Conservation (phyloP, 2,797 vertebrate species). For the Buphagus erythrorhynchus region DNA sequence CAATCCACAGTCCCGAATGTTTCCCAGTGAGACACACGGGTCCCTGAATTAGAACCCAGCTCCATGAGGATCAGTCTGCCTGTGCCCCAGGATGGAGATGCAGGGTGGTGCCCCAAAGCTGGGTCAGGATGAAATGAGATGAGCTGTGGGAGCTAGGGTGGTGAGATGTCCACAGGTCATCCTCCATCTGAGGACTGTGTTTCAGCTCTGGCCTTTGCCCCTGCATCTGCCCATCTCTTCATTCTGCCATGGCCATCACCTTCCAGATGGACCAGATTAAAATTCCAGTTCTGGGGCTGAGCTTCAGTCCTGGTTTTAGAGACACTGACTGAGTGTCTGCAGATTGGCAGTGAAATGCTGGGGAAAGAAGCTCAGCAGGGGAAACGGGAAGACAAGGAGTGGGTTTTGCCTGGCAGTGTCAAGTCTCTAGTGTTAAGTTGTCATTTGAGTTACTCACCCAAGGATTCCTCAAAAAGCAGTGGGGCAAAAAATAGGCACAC, state of each 20-base stretch:
- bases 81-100: background rate
- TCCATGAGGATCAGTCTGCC: background rate
- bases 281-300: background rate
- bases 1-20: background rate
- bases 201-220: background rate
- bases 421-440: background rate
- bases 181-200: rapidly evolving
- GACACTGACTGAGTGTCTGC: background rate
- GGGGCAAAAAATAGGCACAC: background rate
- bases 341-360: background rate
- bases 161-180: background rate
- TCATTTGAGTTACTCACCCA: background rate
- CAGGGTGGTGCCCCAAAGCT: background rate
- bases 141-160: background rate
- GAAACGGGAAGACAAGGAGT: background rate
- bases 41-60: rapidly evolving
- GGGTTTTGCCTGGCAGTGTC: background rate
- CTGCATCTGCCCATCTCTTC: background rate
- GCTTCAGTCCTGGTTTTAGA: background rate
- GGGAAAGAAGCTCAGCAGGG: background rate
- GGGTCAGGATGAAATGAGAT: background rate
- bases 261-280: background rate
- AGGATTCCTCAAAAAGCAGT: background rate
- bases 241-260: background rate
- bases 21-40: background rate